These are phyloP conservation scores for Cactoblastis cactorum DNA, from an alignment of 2,888 invertebrate genomes.

Conservation along the genomic window DNA sequence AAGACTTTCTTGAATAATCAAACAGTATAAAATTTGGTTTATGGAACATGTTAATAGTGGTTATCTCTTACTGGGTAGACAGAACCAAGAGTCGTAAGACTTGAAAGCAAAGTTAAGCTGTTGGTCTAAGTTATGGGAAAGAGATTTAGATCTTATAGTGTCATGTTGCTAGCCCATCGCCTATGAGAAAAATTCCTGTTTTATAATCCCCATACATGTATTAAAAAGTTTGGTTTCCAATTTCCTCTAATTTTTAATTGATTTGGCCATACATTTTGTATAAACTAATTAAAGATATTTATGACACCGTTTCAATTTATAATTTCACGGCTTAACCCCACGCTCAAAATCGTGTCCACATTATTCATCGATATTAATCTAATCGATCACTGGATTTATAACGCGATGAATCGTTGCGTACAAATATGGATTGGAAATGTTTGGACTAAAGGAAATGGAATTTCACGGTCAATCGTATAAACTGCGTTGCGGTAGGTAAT, in stretches of 20 bases:
- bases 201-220: no score
- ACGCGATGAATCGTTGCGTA: constrained; percentile 33
- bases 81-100: no score
- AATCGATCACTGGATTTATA: constrained; percentile 49
- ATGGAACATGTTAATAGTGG: no score
- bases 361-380: constrained; percentile 47
- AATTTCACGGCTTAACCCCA: constrained; percentile 52
- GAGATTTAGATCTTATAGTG: no score
- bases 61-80: no score
- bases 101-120: no score
- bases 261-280: background rate
- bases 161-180: no score
- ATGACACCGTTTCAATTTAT: constrained; percentile 22
- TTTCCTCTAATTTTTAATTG: background rate
- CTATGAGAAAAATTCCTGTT: no score
- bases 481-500: constrained; percentile 27
- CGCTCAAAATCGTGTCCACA: constrained; percentile 41
- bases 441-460: constrained; percentile 38
- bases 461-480: constrained; percentile 27
- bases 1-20: no score
- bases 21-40: no score
- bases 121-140: no score
- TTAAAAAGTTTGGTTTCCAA: no score
- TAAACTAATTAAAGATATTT: background rate
- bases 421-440: constrained; percentile 40